phyloP scores from a whole-genome alignment of 2,113 vertebrate genomes.

The Phalacrocorax pelagicus region DNA sequence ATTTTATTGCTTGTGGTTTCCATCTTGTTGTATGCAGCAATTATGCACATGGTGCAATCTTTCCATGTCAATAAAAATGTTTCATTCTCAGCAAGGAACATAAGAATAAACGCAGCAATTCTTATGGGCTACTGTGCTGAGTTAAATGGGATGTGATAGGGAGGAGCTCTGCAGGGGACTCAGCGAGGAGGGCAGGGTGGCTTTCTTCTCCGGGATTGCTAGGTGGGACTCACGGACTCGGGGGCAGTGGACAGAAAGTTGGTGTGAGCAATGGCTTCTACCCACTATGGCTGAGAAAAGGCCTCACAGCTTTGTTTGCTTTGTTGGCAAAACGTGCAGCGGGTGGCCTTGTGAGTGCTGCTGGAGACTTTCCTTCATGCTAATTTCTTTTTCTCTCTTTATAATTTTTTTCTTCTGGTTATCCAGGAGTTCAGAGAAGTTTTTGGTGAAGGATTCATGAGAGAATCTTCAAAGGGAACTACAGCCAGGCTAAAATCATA shows the following conservation, averaged over 20 bases:
- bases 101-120: conserved; percentile 27
- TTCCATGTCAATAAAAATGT: conserved; percentile 65
- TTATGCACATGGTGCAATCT: conserved; percentile 58
- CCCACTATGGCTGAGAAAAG: neutral
- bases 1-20: conserved; percentile 69
- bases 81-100: conserved; percentile 54
- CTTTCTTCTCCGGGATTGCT: neutral
- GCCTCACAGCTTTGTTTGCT: conserved; percentile 25
- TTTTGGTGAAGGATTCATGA: conserved; percentile 9
- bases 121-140: conserved; percentile 50
- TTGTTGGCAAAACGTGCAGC: neutral
- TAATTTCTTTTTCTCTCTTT: conserved; percentile 3
- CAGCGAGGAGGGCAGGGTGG: neutral
- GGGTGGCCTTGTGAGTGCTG: conserved; percentile 18
- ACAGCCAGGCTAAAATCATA: neutral
- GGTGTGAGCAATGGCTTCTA: rapidly evolving
- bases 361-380: neutral
- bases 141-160: neutral
- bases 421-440: conserved; percentile 28
- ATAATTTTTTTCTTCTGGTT: neutral
- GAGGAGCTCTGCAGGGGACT: neutral
- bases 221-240: neutral
- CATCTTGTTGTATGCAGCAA: conserved; percentile 60
- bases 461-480: conserved; percentile 32
- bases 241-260: neutral